Percentiles rank a stretch among this genome's conserved stretches.
phyloP scores from a whole-genome alignment of 2,888 invertebrate genomes.

The Dryadula phaetusa region DNA sequence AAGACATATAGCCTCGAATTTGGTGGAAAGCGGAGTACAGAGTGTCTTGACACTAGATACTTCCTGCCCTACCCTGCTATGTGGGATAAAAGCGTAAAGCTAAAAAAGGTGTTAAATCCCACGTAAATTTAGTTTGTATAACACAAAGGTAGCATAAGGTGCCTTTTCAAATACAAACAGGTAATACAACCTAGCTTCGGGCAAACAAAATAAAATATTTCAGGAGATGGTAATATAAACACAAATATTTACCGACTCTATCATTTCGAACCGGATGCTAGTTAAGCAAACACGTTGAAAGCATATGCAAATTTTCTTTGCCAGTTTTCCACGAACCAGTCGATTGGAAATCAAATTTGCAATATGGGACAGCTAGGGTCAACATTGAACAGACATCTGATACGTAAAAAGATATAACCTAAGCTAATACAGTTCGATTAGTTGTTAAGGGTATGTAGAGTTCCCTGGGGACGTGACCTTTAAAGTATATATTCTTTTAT shows the following conservation, averaged over 20 bases:
- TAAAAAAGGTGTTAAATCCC: not conserved
- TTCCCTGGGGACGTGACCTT: not conserved
- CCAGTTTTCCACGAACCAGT: slow-evolving; percentile 40
- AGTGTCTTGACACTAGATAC: too few relatives aligned
- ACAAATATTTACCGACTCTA: slow-evolving; percentile 34
- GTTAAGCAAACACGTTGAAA: slow-evolving; percentile 38
- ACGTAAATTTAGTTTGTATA: not conserved
- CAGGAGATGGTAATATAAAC: slow-evolving; percentile 29
- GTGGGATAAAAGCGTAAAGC: too few relatives aligned
- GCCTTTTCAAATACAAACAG: slow-evolving; percentile 13
- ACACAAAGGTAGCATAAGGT: slow-evolving; percentile 1
- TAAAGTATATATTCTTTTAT: not conserved
- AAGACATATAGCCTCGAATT: too few relatives aligned
- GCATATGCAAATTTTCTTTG: slow-evolving; percentile 43
- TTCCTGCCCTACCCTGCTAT: too few relatives aligned
- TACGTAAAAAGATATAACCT: not conserved
- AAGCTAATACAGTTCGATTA: not conserved
- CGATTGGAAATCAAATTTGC: slow-evolving; percentile 40
- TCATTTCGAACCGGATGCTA: slow-evolving; percentile 33
- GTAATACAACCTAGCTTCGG: slow-evolving; percentile 1
- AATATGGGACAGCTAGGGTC: slow-evolving; percentile 29
- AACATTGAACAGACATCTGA: slow-evolving; percentile 18
- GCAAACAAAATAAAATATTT: slow-evolving; percentile 34
- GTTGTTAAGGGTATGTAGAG: not conserved
- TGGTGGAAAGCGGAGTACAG: too few relatives aligned